Base-by-base conservation (phyloP, 2,113 vertebrate species). In the Corythoichthys intestinalis region DNA sequence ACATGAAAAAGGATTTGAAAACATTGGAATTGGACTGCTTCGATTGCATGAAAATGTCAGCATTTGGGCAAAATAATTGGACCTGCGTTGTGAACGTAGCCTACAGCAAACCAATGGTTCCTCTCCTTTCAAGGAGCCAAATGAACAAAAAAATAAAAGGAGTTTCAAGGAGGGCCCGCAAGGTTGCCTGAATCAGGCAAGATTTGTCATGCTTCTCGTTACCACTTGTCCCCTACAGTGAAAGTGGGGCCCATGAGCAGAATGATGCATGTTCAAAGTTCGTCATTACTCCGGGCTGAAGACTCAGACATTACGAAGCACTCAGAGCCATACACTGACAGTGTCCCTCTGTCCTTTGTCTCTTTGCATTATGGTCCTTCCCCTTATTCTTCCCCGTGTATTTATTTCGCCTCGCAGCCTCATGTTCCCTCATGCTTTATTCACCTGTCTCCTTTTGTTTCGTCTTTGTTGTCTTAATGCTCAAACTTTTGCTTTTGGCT, bases 271-370 rank as follows among this genome's bases (percentile, higher is more conserved):
- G 83, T 82, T 85, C 68, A 85, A 76, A 59, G 59, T 66, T 65
- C 28, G 59, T 69, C 67, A 77, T 81, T 61, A 74, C 84, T 83
- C 81, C 75, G 28, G 76, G 84, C 80, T 77, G 75, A 83, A 79
- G 73, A 77, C 83, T 84, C 82, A 80, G 77, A 73, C 83, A 68
- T 82, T 72, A 83, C 69, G 48, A 74, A 77, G 79, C 77, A 82
- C 83, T 86, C 81, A 47, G 56, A 83, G 78, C 78, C 73, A 84
- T 63, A 60, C 17, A 20, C 82, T 84, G 85, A 84, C 82, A 77
- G 64, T 67, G 76, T 81, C 75, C 85, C 77, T 86, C 89, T 86
- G 86, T 87, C 77, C 77, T 85, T 73, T 87, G 86, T 90, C 86
- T 70, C 69, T 81, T 86, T 86, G 76, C 71, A 75, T 86, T 72